A percentile compares a stretch with the other conserved stretches of the same genome.
Evolutionary conservation across 2,888 invertebrate species (phyloP).

Genomic region (Choristoneura rosaceana): DNA sequence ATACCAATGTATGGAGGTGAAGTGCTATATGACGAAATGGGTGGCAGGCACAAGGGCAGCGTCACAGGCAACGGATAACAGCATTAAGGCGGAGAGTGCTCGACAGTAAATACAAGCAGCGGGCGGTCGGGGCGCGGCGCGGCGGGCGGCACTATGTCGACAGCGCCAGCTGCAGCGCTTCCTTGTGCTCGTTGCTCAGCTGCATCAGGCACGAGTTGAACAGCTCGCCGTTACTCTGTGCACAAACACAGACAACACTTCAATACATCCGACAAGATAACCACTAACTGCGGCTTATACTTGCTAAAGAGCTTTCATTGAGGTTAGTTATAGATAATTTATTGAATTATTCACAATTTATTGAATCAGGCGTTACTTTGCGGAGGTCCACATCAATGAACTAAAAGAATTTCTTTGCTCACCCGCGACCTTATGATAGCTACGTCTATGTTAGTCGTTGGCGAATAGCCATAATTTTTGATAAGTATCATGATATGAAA

Average conservation of each 20-base stretch:
- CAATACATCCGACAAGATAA: not conserved
- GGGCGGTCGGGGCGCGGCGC: conserved; percentile 24
- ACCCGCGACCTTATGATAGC: too few relatives aligned
- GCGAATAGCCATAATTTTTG: too few relatives aligned
- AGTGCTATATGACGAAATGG: conserved; percentile 35
- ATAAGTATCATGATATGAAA: too few relatives aligned
- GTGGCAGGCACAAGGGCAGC: conserved; percentile 43
- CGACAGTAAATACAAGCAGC: conserved; percentile 53
- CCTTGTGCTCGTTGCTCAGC: conserved; percentile 92
- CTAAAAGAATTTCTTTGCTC: too few relatives aligned
- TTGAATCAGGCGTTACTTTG: too few relatives aligned
- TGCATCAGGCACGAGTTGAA: conserved; percentile 92
- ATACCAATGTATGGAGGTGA: conserved; percentile 10
- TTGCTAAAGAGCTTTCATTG: too few relatives aligned
- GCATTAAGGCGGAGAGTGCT: conserved; percentile 46
- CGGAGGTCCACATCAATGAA: too few relatives aligned
- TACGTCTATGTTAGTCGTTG: too few relatives aligned
- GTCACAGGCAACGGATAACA: conserved; percentile 54
- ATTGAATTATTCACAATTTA: too few relatives aligned
- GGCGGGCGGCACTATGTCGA: conserved; percentile 65
- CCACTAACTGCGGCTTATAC: too few relatives aligned
- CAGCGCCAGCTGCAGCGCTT: conserved; percentile 92
- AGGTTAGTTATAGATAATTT: too few relatives aligned
- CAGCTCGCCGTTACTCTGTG: conserved; percentile 90
- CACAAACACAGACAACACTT: conserved; percentile 43